Evolutionary conservation across 2,797 vertebrate genomes (phyloP), one percentile per base, ranked within the genome.

Genomic region (Picus viridis): DNA sequence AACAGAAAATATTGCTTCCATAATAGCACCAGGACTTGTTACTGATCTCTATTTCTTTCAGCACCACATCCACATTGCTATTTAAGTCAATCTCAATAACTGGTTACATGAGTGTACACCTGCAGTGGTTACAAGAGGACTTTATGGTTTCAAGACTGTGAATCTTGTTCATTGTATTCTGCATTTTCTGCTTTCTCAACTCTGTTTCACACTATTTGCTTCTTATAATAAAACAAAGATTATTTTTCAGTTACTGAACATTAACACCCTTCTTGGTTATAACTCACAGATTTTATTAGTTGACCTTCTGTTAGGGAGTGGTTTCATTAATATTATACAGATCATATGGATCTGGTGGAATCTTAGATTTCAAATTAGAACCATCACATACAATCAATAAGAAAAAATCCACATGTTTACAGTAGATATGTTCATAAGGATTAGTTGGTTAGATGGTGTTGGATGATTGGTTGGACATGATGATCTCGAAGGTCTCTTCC

Each of bases 1-100:
- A 8, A 45, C 59, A 85, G 68, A 83, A 73, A 11, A 27, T 27
- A 32, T 57, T 49, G 22, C 15, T 56, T 41, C n/a, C 41, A 16
- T 84, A 89, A 93, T n/a, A 39, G 56, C 62, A 88, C 83, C 24
- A 15, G 68, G 58, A 88, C 29, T 90, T 41, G 18, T 7, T 68
- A 88, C 53, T 90, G 87, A 43, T 89, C 83, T 85, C 63, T 69
- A 19, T 32, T 7, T 6, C 90, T 94, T 94, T 96, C 88, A 90
- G 62, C 92, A 36, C 70, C 71, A 77, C 4, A 63, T 79, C 30
- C 41, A 68, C 41, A 54, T 62, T 39, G 16, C 70, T 84, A 20
- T 83, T 64, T 77, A 84, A 47, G 88, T 84, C 87, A 58, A 29
- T 49, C 79, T 95, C 65, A 72, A 78, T 90, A 94, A 91, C 32